A percentile compares a stretch with the other conserved stretches of the same genome.
phyloP scores from a whole-genome alignment of 2,888 invertebrate species.

The Parapristionchus giblindavisi region DNA sequence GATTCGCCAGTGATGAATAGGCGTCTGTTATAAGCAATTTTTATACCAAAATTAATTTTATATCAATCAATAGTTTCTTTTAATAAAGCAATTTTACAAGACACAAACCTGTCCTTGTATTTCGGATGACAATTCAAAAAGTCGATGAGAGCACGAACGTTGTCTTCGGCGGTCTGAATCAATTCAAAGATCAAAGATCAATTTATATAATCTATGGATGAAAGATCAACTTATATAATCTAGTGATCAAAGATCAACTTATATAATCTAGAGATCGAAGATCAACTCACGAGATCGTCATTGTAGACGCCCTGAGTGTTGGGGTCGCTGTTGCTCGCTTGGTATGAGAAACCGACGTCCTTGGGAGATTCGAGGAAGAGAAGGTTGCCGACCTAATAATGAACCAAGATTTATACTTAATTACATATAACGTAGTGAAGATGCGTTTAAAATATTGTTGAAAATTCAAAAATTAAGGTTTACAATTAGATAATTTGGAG shows the following conservation, averaged over 20 bases:
- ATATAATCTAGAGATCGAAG: background rate
- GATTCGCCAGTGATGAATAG: constrained; percentile 41
- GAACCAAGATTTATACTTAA: no score
- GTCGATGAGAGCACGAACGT: constrained; percentile 71
- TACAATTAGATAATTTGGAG: no score
- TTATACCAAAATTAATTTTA: background rate
- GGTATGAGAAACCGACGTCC: constrained; percentile 73
- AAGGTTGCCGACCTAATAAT: constrained; percentile 26
- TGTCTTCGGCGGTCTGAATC: constrained; percentile 70
- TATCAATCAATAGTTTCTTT: background rate
- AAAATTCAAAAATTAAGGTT: no score
- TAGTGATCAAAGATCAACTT: background rate
- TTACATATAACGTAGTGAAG: no score
- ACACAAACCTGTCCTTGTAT: constrained; percentile 55
- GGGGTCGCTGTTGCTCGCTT: constrained; percentile 56
- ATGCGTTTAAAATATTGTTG: no score
- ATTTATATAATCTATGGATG: background rate
- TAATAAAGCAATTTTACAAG: background rate
- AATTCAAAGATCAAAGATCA: background rate
- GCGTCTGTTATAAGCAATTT: constrained; percentile 45
- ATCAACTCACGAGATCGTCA: constrained; percentile 48
- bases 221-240: background rate
- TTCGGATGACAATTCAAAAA: constrained; percentile 72
- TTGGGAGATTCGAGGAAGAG: constrained; percentile 53
- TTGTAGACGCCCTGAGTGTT: constrained; percentile 48